A percentile compares a stretch with the other conserved stretches of the same genome.
phyloP scores from a whole-genome alignment of 2,888 invertebrate genomes.

The Erannis defoliaria region DNA sequence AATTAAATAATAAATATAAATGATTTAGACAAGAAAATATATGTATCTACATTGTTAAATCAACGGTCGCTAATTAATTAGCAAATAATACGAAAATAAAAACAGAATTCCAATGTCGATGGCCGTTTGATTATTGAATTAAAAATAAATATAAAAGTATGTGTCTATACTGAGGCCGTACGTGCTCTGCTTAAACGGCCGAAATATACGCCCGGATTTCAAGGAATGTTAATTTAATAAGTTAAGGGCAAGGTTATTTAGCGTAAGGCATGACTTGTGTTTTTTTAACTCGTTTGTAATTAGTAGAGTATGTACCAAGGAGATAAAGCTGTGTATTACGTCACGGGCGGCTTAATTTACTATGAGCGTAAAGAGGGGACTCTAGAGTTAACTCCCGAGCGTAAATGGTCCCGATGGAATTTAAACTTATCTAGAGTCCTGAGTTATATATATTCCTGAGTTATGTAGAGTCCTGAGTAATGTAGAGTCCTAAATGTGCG shows the following conservation, averaged over 20 bases:
- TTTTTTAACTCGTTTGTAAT: too few species aligned
- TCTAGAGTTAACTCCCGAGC: too few species aligned
- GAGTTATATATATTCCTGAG: too few species aligned
- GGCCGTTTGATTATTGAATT: constrained; percentile 2
- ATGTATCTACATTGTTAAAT: constrained; percentile 10
- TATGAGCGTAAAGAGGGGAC: too few species aligned
- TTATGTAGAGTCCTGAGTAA: too few species aligned
- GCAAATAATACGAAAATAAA: constrained; percentile 30
- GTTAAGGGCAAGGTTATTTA: constrained; percentile 14
- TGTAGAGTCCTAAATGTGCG: too few species aligned
- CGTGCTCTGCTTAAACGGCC: constrained; percentile 22
- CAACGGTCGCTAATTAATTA: constrained; percentile 18
- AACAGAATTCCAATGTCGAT: constrained; percentile 22
- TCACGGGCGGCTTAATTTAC: too few species aligned
- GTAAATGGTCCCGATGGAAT: too few species aligned
- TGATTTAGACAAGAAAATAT: constrained; percentile 15
- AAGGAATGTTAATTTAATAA: constrained; percentile 27
- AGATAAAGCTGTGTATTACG: too few species aligned
- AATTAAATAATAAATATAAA: constrained; percentile 28
- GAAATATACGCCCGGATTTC: constrained; percentile 1
- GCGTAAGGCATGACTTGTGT: too few species aligned
- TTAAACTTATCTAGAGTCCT: too few species aligned
- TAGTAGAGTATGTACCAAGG: too few species aligned
- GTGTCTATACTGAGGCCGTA: background rate
- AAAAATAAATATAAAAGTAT: constrained; percentile 16